phyloP scores from a whole-genome alignment of 2,888 invertebrate species.

The Eupsilia transversa region DNA sequence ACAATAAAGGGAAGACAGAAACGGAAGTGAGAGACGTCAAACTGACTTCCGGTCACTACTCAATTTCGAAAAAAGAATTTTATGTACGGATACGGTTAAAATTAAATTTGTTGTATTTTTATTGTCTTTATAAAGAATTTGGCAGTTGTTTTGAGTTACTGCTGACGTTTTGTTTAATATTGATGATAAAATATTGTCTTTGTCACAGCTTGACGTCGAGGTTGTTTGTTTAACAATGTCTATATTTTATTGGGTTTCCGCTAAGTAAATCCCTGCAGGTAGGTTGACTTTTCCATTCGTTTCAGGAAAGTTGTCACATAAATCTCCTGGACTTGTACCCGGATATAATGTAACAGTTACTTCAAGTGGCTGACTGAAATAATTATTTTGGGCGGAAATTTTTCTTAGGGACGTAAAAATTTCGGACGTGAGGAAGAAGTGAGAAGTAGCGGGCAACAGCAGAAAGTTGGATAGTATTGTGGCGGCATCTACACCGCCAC shows the following conservation, averaged over 20 bases:
- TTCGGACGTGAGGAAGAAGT: no score
- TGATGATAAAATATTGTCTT: conserved; percentile 5
- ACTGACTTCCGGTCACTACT: conserved; percentile 54
- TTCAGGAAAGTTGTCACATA: not conserved
- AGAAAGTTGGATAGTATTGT: no score
- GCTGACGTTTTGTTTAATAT: conserved; percentile 28
- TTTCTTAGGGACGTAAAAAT: no score
- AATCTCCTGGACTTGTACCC: not conserved
- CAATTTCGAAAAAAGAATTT: conserved; percentile 51
- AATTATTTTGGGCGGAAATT: no score
- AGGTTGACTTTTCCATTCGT: not conserved
- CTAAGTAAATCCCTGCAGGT: not conserved
- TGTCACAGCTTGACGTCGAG: not conserved
- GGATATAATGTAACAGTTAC: not conserved
- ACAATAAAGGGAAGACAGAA: conserved; percentile 62
- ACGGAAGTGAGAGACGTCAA: conserved; percentile 57
- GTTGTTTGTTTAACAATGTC: not conserved
- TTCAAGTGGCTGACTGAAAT: not conserved
- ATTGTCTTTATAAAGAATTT: conserved; percentile 28
- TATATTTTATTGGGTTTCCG: conserved; percentile 6
- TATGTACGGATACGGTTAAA: conserved; percentile 32
- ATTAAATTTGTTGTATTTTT: conserved; percentile 52
- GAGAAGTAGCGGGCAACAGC: no score
- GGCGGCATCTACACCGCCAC: no score
- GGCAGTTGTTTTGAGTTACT: conserved; percentile 23